Evolutionary conservation across 1,140 invertebrate species (phyloP).

Genomic region (Palaemon carinicauda): DNA sequence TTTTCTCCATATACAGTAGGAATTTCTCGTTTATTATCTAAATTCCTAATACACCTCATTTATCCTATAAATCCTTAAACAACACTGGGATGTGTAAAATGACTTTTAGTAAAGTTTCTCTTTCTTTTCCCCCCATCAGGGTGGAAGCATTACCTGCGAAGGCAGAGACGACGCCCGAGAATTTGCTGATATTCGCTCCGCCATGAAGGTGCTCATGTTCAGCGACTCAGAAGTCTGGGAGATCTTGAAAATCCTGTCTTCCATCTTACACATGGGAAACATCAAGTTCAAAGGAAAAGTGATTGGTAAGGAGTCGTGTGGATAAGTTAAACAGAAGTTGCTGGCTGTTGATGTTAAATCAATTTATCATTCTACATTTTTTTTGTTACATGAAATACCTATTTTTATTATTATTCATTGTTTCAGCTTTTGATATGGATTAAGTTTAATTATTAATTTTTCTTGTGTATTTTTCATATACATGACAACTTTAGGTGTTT

Average conservation of each 20-base stretch:
- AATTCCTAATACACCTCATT: too few relatives aligned
- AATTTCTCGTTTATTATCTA: too few relatives aligned
- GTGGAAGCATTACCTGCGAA: constrained; percentile 91
- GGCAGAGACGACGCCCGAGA: constrained; percentile 94
- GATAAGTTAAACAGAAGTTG: not conserved
- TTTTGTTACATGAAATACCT: too few relatives aligned
- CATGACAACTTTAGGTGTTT: too few relatives aligned
- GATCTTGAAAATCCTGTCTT: constrained; percentile 90
- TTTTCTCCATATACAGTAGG: too few relatives aligned
- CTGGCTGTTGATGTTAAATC: not conserved
- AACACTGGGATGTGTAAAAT: too few relatives aligned
- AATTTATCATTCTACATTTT: too few relatives aligned
- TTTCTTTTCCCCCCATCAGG: constrained; percentile 69
- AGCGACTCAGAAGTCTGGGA: constrained; percentile 96
- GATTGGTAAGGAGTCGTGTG: constrained; percentile 68
- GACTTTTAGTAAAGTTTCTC: not conserved
- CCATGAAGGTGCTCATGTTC: constrained; percentile 98
- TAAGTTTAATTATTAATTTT: too few relatives aligned
- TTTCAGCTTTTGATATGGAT: too few relatives aligned
- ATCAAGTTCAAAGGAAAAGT: constrained; percentile 94
- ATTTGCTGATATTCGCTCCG: constrained; percentile 95
- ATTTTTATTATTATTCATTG: too few relatives aligned
- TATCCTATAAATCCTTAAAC: too few relatives aligned
- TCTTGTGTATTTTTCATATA: too few relatives aligned
- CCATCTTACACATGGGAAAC: constrained; percentile 94